Conservation (phyloP, 2,888 invertebrate species). For the Monoplex corrugatus region DNA sequence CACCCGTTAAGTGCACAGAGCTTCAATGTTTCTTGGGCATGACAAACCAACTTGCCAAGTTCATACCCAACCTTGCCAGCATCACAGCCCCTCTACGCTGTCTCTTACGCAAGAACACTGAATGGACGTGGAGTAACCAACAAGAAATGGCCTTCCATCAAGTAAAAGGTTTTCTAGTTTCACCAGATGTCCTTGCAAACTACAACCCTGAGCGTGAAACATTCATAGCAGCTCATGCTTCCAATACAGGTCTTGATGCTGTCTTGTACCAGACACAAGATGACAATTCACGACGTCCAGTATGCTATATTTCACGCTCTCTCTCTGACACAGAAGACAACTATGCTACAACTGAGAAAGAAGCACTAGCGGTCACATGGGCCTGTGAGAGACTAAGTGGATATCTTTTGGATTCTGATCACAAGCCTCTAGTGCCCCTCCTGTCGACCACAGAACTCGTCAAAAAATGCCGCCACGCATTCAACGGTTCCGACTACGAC, state of each 20-base stretch:
- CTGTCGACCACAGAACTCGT: not conserved
- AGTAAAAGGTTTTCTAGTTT: not conserved
- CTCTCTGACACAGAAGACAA: no score
- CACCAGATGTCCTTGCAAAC: not conserved
- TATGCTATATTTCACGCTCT: not conserved
- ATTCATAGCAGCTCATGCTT: slow-evolving; percentile 28
- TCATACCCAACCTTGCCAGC: not conserved
- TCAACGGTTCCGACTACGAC: slow-evolving; percentile 22
- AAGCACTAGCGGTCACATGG: not conserved
- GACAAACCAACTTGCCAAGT: no score
- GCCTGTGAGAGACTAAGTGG: no score
- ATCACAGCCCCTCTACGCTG: not conserved
- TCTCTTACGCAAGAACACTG: no score
- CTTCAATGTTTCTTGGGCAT: slow-evolving; percentile 11
- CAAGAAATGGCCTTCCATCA: not conserved
- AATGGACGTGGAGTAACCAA: not conserved
- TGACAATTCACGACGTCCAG: not conserved
- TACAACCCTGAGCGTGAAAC: not conserved
- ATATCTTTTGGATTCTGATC: slow-evolving; percentile 17
- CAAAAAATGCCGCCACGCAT: slow-evolving; percentile 40
- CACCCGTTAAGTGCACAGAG: not conserved
- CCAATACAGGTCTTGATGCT: not conserved
- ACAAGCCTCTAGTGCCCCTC: slow-evolving; percentile 37
- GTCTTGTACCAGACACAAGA: slow-evolving; percentile 20
- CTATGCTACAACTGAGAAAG: slow-evolving; percentile 25